phyloP scores from a whole-genome alignment of 2,113 vertebrate genomes.

The Gasterosteus nipponicus region DNA sequence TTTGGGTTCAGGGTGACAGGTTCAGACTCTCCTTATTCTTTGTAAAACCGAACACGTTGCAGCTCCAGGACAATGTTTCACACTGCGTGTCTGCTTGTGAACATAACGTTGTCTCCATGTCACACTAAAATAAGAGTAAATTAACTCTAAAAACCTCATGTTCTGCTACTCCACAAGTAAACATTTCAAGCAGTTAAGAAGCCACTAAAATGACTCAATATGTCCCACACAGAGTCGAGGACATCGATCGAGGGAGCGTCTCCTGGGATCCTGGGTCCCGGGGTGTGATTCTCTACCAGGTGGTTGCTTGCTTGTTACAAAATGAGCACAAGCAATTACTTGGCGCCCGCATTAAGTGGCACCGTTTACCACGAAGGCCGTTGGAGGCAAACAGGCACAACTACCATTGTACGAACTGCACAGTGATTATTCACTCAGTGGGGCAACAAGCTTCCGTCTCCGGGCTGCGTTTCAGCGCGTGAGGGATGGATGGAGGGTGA shows the following conservation, averaged over 20 bases:
- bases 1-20: not conserved
- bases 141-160: not conserved
- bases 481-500: slow-evolving; percentile 28
- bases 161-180: not conserved
- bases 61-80: not conserved
- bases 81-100: not conserved
- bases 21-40: not conserved
- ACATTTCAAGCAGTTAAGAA: slow-evolving; percentile 28
- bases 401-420: slow-evolving; percentile 31
- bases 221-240: not conserved
- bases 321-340: slow-evolving; percentile 20
- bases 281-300: not conserved
- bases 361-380: slow-evolving; percentile 5
- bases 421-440: slow-evolving; percentile 13
- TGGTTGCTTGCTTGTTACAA: not conserved
- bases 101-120: not conserved
- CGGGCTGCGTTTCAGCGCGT: slow-evolving; percentile 1
- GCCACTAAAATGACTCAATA: slow-evolving; percentile 42
- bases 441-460: slow-evolving; percentile 17
- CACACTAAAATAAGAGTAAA: not conserved
- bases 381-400: slow-evolving; percentile 30
- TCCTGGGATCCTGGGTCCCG: not conserved
- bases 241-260: not conserved
- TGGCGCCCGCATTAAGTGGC: slow-evolving; percentile 20
- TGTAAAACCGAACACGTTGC: not conserved